Base-by-base conservation (phyloP, 2,797 vertebrate genomes). In the Discoglossus pictus region DNA sequence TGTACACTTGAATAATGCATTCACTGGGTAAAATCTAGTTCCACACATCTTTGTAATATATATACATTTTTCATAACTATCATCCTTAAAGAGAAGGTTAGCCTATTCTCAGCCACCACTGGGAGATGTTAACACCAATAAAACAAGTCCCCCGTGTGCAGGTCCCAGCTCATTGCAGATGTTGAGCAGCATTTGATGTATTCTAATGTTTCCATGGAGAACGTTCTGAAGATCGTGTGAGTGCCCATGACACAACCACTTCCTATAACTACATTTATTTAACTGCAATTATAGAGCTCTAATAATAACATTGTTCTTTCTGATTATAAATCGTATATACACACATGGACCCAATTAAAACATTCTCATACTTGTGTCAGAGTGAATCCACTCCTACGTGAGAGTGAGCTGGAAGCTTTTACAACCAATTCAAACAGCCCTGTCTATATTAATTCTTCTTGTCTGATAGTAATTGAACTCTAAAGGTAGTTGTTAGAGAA, bases 401-500 rank as follows among this genome's bases (percentile, higher is more conserved):
- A 64, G 68, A 59, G 42, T 21, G 46, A 63, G 53, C 61, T 44
- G 55, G 60, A 71, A 64, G 38, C 47, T 71, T 64, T 71, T 52
- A 71, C 68, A 71, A 71, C 60, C 61, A 46, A 51, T 71, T 64
- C 61, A 64, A 64, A 64, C 68, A 71, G 48, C 38, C 52, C 61
- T 71, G 68, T 71, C 68, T 64, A 56, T 58, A 71, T 71, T 42
- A 71, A 71, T 71, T 71, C 36, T 58, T 43, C 53, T 64, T 36
- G 52, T 62, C 68, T 71, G 68, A 64, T 59, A 64, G 61, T 71
- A 71, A 71, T 71, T 71, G 68, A 71, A 71, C 34, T 63, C 61
- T 71, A 71, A 70, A 82, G 73, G 82, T 84, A 82, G 78, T 70
- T 84, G 83, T 82, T 84, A 79, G 80, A 75, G 52, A 46, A 87